Evolutionary conservation across 2,888 invertebrate species (phyloP).

Genomic region (Scaptomyza parva): DNA sequence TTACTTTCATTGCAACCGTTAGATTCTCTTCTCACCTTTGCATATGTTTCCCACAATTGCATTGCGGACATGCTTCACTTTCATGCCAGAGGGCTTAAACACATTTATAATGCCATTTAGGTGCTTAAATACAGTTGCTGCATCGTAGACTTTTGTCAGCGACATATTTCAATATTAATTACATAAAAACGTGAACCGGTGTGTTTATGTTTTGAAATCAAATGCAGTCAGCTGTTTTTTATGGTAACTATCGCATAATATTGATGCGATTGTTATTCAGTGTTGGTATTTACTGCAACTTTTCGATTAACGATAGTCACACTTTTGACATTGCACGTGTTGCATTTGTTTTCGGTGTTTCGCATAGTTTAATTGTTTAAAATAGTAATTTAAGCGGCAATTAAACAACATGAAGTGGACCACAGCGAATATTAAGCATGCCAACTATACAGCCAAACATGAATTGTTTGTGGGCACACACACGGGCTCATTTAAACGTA

Average conservation of each 20-base stretch:
- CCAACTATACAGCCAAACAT: conserved; percentile 82
- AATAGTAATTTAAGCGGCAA: conserved; percentile 7
- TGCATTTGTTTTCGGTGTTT: conserved; percentile 50
- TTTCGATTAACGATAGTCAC: conserved; percentile 19
- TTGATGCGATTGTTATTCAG: not conserved
- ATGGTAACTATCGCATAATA: not conserved
- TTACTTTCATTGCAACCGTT: not conserved
- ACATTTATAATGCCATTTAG: conserved; percentile 92
- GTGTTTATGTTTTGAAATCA: conserved; percentile 8
- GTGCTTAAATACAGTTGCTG: conserved; percentile 87
- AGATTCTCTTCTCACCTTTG: conserved; percentile 86
- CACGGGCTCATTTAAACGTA: conserved; percentile 85
- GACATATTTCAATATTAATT: conserved; percentile 66
- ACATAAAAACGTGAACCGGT: conserved; percentile 28
- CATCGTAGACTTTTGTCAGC: conserved; percentile 84
- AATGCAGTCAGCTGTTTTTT: conserved; percentile 13
- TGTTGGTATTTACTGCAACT: not conserved
- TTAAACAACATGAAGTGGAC: conserved; percentile 83
- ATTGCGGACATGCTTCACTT: conserved; percentile 86
- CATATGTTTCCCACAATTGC: conserved; percentile 88
- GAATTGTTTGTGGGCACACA: conserved; percentile 85
- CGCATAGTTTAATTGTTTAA: conserved; percentile 20
- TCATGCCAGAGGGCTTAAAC: conserved; percentile 90
- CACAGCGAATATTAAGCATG: conserved; percentile 83
- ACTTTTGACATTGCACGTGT: conserved; percentile 60